These are phyloP conservation scores for Peucedramus taeniatus DNA, from an alignment of 2,113 vertebrate species.

Conservation along the genomic window DNA sequence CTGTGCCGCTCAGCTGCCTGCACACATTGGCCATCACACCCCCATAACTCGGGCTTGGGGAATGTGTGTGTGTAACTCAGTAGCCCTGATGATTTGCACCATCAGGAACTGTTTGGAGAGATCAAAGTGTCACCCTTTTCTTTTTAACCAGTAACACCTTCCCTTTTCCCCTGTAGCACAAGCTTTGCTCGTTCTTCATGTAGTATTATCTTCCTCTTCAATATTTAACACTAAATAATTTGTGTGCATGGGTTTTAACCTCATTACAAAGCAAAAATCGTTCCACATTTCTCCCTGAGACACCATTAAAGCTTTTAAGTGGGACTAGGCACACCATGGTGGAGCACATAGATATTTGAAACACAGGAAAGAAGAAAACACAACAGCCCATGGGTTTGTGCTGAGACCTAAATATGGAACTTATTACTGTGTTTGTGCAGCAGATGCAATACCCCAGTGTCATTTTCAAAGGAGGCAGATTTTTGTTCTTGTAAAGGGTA, in stretches of 20 bases:
- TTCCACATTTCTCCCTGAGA: neutral
- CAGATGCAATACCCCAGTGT: slow-evolving; percentile 36
- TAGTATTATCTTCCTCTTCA: neutral
- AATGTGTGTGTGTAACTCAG: neutral
- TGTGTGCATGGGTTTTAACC: neutral
- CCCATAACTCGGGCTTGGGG: neutral
- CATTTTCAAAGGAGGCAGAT: slow-evolving; percentile 41
- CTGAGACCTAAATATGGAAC: neutral
- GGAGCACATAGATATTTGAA: neutral
- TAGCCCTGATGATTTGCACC: neutral
- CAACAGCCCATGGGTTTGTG: neutral
- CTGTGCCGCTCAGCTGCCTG: neutral
- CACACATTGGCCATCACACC: neutral
- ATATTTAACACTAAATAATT: neutral
- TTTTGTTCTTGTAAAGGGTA: slow-evolving; percentile 31
- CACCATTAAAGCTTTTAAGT: neutral
- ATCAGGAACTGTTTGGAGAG: neutral
- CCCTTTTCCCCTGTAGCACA: neutral
- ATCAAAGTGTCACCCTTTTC: neutral
- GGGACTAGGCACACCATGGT: neutral
- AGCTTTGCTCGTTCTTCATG: neutral
- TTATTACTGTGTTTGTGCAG: slow-evolving; percentile 37
- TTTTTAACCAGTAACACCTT: neutral
- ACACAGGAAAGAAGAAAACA: neutral
- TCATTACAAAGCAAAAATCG: neutral